These are phyloP conservation scores for Halcyon senegalensis DNA, from an alignment of 2,113 vertebrate genomes.

Conservation along the genomic window DNA sequence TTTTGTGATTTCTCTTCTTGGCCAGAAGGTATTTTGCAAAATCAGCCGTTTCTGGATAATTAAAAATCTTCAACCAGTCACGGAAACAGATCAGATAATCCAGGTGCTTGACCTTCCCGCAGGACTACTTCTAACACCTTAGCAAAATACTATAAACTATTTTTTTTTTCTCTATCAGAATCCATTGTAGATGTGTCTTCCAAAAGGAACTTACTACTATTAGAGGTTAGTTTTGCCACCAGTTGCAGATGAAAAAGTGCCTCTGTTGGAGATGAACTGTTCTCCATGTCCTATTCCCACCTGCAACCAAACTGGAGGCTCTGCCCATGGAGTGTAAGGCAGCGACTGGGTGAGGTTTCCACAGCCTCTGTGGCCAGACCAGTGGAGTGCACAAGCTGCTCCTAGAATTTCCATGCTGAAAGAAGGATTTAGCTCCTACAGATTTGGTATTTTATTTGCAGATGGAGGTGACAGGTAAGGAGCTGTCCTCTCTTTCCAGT, in stretches of 20 bases:
- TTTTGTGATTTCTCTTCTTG: conserved; percentile 5
- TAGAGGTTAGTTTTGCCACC: conserved; percentile 13
- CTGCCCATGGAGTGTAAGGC: background rate
- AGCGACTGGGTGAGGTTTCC: background rate
- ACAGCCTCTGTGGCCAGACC: background rate
- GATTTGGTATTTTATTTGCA: background rate
- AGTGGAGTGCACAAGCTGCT: background rate
- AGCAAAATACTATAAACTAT: background rate
- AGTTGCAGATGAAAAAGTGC: conserved; percentile 27
- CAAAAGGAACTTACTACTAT: background rate
- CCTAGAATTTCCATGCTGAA: background rate
- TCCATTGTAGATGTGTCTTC: background rate
- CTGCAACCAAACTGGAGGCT: background rate
- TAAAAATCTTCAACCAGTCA: background rate
- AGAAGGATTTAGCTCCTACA: background rate
- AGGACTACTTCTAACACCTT: background rate
- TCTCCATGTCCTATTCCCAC: conserved; percentile 6
- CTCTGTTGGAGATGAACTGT: background rate
- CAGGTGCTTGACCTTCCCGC: background rate
- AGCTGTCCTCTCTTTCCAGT: background rate
- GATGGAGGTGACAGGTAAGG: background rate
- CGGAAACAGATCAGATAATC: background rate
- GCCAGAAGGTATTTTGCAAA: conserved; percentile 7
- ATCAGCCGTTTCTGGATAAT: conserved; percentile 5
- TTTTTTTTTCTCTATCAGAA: background rate